phyloP scores from a whole-genome alignment of 2,888 invertebrate genomes.

The Odontomyia ornata region DNA sequence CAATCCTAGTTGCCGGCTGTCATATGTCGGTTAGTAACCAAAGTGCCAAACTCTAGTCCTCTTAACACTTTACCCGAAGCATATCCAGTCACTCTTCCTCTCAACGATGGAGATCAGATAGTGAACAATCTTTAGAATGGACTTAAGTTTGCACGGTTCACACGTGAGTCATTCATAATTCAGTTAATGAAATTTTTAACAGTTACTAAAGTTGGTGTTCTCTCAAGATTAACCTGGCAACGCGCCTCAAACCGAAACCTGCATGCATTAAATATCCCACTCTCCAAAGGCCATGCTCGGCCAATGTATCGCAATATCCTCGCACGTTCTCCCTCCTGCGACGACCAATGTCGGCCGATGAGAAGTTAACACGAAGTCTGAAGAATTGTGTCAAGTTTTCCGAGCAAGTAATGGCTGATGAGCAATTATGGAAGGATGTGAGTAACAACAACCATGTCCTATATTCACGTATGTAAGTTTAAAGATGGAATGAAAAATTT shows the following conservation, averaged over 20 bases:
- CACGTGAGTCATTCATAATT: slow-evolving; percentile 57
- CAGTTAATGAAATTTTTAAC: slow-evolving; percentile 15
- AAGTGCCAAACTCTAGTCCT: slow-evolving; percentile 19
- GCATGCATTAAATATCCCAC: slow-evolving; percentile 57
- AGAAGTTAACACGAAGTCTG: slow-evolving; percentile 55
- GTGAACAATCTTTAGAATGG: slow-evolving; percentile 55
- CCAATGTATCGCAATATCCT: slow-evolving; percentile 49
- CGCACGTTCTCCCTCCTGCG: slow-evolving; percentile 57
- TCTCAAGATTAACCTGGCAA: slow-evolving; percentile 62
- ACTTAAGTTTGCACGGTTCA: slow-evolving; percentile 63
- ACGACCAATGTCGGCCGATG: slow-evolving; percentile 63
- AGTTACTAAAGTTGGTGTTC: not conserved
- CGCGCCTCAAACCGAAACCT: slow-evolving; percentile 60
- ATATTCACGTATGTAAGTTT: not conserved
- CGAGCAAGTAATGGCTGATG: slow-evolving; percentile 45
- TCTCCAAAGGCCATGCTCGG: slow-evolving; percentile 60
- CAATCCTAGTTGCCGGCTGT: slow-evolving; percentile 25
- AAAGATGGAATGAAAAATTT: not conserved
- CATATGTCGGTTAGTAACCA: slow-evolving; percentile 39
- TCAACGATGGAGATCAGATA: not conserved
- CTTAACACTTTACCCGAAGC: not conserved
- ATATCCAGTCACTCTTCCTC: not conserved
- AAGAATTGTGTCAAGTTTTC: slow-evolving; percentile 47
- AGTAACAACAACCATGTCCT: slow-evolving; percentile 32
- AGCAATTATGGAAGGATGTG: slow-evolving; percentile 50